phyloP scores from a whole-genome alignment of 2,113 vertebrate genomes.

The Oostethus manadensis region DNA sequence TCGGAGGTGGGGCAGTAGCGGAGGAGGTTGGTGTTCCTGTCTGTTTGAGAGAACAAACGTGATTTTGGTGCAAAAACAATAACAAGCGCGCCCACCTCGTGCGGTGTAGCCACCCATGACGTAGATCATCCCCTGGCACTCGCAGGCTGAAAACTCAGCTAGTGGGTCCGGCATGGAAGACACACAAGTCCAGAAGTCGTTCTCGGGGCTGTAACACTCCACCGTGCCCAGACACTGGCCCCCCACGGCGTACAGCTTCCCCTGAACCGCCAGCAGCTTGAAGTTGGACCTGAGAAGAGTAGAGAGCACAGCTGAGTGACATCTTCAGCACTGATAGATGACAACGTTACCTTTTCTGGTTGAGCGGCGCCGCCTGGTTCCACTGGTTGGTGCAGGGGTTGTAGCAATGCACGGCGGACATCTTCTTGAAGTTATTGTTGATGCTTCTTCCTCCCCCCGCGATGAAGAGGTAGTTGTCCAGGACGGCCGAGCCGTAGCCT shows the following conservation, averaged over 20 bases:
- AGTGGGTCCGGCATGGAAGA: slow-evolving; percentile 87
- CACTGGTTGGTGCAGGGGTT: slow-evolving; percentile 89
- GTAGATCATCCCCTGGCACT: slow-evolving; percentile 90
- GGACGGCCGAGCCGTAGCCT: slow-evolving; percentile 80
- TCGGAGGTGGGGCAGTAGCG: slow-evolving; percentile 86
- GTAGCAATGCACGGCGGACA: slow-evolving; percentile 87
- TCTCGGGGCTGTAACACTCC: slow-evolving; percentile 89
- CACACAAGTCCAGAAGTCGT: slow-evolving; percentile 90
- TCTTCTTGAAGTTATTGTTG: slow-evolving; percentile 92
- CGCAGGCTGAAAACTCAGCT: slow-evolving; percentile 92
- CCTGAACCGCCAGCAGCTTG: slow-evolving; percentile 85
- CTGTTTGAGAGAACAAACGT: slow-evolving; percentile 51
- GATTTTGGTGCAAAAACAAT: neutral
- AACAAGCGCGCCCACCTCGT: slow-evolving; percentile 69
- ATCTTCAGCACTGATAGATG: neutral
- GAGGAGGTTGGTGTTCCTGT: slow-evolving; percentile 86
- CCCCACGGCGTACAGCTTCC: slow-evolving; percentile 88
- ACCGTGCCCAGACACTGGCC: slow-evolving; percentile 88
- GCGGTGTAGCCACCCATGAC: slow-evolving; percentile 93
- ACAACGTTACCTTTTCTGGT: slow-evolving; percentile 88
- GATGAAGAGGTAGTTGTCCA: slow-evolving; percentile 94
- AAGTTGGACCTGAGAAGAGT: slow-evolving; percentile 83
- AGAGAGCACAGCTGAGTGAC: neutral
- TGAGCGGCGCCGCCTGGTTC: slow-evolving; percentile 86
- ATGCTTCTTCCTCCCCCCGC: slow-evolving; percentile 86